Evolutionary conservation across 2,797 vertebrate genomes (phyloP), one percentile per base, ranked within the genome.

Genomic region (Bradypodion ventrale): DNA sequence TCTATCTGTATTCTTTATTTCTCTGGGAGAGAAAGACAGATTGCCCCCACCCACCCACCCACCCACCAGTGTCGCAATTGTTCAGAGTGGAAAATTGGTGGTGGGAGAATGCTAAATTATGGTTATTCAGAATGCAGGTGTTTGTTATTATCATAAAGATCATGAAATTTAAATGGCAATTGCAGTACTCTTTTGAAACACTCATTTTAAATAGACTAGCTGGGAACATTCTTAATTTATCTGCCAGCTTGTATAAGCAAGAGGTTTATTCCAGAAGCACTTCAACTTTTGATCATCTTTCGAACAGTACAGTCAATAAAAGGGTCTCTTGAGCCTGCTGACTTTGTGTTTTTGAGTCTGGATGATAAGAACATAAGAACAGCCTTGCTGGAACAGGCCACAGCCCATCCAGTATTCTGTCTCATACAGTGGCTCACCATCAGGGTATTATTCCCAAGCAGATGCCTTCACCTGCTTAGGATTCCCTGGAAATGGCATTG

Each of bases 1-100:
- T n/a, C n/a, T n/a, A n/a, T n/a, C n/a, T n/a, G 35, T 27, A 37
- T 66, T 83, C 44, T 75, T 32, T 78, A 23, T 83, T 27, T 75
- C 19, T 40, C 21, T 27, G 35, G 37, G 6, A n/a, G n/a, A n/a
- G n/a, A 15, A n/a, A 63, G n/a, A n/a, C 3, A 29, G 7, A 25
- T 25, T 62, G 15, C 35, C 52, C 23, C 52, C 40, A 68, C 37
- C 49, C 23, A 62, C n/a, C n/a, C n/a, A n/a, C n/a, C n/a, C n/a
- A n/a, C n/a, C n/a, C n/a, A n/a, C n/a, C n/a, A n/a, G 10, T 46
- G 7, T 78, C 59, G 68, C 78, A 62, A 5, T 37, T 78, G n/a
- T n/a, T 69, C 27, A 25, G 44, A 13, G 25, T 15, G n/a, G 23
- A 13, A 13, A 44, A 60, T 77, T 44, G 35, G 56, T 76, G 70